phyloP scores from a whole-genome alignment of 92 coral and sea anemone genomes.

The Pocillopora meandrina region DNA sequence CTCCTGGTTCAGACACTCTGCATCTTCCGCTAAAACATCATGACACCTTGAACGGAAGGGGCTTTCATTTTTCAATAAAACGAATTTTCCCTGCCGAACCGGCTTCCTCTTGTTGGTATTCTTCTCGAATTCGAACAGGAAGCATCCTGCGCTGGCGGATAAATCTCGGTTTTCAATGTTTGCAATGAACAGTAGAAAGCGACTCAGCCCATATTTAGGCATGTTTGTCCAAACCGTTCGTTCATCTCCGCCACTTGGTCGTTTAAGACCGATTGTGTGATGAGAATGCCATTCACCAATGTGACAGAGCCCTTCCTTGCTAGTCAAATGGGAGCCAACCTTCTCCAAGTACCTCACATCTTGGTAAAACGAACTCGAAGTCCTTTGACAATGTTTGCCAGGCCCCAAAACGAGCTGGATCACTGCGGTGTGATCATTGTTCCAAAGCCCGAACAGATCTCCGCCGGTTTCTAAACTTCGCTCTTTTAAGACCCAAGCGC shows the following conservation, averaged over 20 bases:
- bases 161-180: constrained; percentile 46
- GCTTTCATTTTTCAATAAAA: constrained; percentile 29
- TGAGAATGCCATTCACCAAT: constrained; percentile 99
- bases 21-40: not conserved
- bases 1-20: constrained; percentile 3
- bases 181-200: constrained; percentile 81
- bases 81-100: constrained; percentile 30
- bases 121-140: constrained; percentile 24
- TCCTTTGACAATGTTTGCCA: constrained; percentile 68
- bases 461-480: constrained; percentile 84
- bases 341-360: constrained; percentile 71
- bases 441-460: constrained; percentile 90
- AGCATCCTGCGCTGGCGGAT: constrained; percentile 31
- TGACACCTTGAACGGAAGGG: constrained; percentile 39
- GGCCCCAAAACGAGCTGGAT: constrained; percentile 91
- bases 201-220: constrained; percentile 64
- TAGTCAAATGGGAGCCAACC: constrained; percentile 68
- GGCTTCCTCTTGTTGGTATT: not conserved
- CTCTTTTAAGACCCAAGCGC: constrained; percentile 62
- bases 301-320: constrained; percentile 79
- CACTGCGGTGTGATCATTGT: constrained; percentile 65
- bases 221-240: constrained; percentile 88
- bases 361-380: constrained; percentile 76
- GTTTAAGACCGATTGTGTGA: constrained; percentile 66
- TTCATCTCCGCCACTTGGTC: constrained; percentile 90